Evolutionary conservation across 2,797 vertebrate species (phyloP).

Genomic region (Ficedula albicollis): DNA sequence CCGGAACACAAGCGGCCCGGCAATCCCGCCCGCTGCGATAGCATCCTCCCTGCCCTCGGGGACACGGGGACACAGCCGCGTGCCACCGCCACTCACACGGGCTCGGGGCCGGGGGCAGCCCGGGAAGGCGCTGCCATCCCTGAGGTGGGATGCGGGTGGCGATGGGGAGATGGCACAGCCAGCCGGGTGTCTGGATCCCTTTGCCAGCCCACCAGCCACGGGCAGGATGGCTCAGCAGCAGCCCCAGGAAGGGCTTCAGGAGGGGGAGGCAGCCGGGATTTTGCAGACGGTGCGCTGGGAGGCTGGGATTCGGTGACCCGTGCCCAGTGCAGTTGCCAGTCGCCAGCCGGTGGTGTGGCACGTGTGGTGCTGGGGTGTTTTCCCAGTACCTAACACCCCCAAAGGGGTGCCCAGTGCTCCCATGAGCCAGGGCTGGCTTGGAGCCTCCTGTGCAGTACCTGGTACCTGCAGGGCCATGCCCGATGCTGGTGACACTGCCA

Average conservation of each 20-base stretch:
- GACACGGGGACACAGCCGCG: background rate
- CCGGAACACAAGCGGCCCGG: background rate
- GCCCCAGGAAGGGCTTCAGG: accelerated
- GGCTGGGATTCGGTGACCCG: accelerated
- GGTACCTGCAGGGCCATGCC: background rate
- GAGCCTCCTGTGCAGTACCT: background rate
- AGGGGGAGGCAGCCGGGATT: background rate
- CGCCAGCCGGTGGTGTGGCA: too few species aligned
- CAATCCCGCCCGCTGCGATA: background rate
- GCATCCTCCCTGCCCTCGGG: background rate
- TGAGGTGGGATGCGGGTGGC: background rate
- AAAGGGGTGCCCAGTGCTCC: background rate
- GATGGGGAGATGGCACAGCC: background rate
- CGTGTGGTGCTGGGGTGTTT: accelerated
- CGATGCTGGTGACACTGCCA: accelerated
- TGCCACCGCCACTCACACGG: background rate
- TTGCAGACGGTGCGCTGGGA: background rate
- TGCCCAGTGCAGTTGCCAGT: too few species aligned
- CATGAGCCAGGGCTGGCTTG: background rate
- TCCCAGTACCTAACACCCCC: accelerated
- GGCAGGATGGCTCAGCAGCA: background rate
- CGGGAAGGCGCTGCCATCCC: background rate
- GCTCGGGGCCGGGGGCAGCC: background rate
- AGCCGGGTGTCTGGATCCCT: accelerated
- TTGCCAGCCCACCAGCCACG: background rate